Percentiles rank a stretch among this genome's conserved stretches.
Conservation (phyloP, 2,113 vertebrate genomes). For the Myiopsitta monachus region DNA sequence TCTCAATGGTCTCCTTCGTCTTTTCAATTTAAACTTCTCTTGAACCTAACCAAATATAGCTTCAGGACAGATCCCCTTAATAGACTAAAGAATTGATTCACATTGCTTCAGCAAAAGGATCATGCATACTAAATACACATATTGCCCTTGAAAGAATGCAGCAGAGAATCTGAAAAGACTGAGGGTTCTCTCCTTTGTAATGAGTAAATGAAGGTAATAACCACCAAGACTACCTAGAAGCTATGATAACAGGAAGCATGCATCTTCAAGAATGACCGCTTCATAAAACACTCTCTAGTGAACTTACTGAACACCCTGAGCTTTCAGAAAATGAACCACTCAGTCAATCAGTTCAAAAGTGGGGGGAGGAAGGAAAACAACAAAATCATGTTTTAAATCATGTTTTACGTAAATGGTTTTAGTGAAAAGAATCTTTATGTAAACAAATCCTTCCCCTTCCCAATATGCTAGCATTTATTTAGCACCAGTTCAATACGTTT, state of each 20-base stretch:
- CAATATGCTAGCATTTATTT: not conserved
- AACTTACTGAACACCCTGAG: not conserved
- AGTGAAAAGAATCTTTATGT: not conserved
- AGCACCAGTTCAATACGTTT: not conserved
- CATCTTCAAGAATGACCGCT: not conserved
- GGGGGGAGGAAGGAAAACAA: not conserved
- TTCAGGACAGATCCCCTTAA: not conserved
- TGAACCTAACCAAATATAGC: not conserved
- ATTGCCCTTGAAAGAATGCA: not conserved
- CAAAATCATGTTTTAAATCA: not conserved
- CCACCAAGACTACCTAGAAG: not conserved
- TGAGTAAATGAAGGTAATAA: not conserved
- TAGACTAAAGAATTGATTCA: not conserved
- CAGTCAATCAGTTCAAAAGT: not conserved
- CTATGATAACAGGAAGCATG: not conserved
- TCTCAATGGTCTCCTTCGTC: not conserved
- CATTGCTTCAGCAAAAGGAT: not conserved
- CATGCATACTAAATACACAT: not conserved
- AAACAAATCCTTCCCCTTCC: not conserved
- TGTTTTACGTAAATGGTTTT: not conserved
- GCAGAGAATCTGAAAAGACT: not conserved
- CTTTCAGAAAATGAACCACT: not conserved
- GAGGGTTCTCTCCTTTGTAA: not conserved
- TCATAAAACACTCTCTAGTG: not conserved
- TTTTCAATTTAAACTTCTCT: not conserved